Conservation (phyloP, 2,888 invertebrate genomes). For the Zaprionus bogoriensis region DNA sequence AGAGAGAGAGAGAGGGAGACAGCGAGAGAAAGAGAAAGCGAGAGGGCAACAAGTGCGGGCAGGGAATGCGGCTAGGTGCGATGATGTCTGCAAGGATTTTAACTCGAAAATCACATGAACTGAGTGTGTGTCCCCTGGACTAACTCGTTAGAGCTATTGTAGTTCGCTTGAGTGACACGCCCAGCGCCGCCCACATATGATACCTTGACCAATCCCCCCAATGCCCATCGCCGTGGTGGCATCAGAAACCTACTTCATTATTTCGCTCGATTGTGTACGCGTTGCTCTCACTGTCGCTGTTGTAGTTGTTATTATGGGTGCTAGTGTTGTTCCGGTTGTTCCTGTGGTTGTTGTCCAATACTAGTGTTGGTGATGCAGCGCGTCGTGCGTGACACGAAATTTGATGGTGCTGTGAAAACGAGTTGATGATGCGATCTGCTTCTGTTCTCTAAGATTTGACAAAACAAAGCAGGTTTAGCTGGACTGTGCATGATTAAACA, state of each 20-base stretch:
- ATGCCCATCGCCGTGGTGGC: slow-evolving; percentile 25
- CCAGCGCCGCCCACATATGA: slow-evolving; percentile 2
- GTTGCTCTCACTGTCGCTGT: slow-evolving; percentile 11
- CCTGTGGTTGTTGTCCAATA: neutral
- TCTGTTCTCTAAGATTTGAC: no score
- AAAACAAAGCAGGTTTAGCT: no score
- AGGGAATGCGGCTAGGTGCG: neutral
- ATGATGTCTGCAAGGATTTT: slow-evolving; percentile 54
- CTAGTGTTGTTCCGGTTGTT: neutral
- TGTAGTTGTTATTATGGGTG: slow-evolving; percentile 12
- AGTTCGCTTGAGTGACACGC: slow-evolving; percentile 25
- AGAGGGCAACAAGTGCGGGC: slow-evolving; percentile 35
- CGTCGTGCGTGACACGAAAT: neutral
- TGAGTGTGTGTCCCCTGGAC: slow-evolving; percentile 33
- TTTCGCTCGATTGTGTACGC: slow-evolving; percentile 73
- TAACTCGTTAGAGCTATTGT: slow-evolving; percentile 52
- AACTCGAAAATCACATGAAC: slow-evolving; percentile 69
- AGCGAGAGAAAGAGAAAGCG: no score
- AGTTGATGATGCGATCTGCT: neutral
- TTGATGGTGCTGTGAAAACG: neutral
- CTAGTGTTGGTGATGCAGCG: neutral
- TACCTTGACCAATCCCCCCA: neutral
- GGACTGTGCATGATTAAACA: neutral
- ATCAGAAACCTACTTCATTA: slow-evolving; percentile 76
- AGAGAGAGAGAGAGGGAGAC: neutral